These are phyloP conservation scores for Zaprionus davidi DNA, from an alignment of 1,140 invertebrate genomes.

Conservation along the genomic window DNA sequence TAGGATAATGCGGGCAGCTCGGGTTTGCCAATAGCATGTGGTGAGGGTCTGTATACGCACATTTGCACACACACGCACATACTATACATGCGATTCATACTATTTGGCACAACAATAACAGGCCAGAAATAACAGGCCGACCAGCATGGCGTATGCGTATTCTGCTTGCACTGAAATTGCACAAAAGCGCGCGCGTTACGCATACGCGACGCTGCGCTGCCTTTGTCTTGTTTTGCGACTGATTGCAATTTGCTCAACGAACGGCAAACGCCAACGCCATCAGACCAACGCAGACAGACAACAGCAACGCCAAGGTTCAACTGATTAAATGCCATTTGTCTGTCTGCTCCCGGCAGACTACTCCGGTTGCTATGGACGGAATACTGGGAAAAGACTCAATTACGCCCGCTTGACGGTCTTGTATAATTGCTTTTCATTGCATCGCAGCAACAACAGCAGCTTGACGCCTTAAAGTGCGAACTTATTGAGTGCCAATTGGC, in stretches of 20 bases:
- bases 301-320: background rate
- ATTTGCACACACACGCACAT: background rate
- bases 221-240: constrained; percentile 14
- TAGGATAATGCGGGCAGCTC: background rate
- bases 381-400: constrained; percentile 18
- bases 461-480: background rate
- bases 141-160: background rate
- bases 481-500: background rate
- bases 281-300: background rate
- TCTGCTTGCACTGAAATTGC: constrained; percentile 20
- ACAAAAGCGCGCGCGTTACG: constrained; percentile 17
- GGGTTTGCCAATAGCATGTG: background rate
- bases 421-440: constrained; percentile 24
- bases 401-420: background rate
- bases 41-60: background rate
- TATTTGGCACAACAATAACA: constrained; percentile 14
- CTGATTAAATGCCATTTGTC: constrained; percentile 29
- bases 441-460: background rate
- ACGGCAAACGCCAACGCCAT: background rate
- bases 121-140: background rate
- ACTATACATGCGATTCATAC: constrained; percentile 9
- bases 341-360: background rate
- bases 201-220: constrained; percentile 47
- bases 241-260: constrained; percentile 35
- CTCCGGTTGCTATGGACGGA: constrained; percentile 22